Conservation (phyloP, 2,113 vertebrate genomes). For the Danionella cerebrum region DNA sequence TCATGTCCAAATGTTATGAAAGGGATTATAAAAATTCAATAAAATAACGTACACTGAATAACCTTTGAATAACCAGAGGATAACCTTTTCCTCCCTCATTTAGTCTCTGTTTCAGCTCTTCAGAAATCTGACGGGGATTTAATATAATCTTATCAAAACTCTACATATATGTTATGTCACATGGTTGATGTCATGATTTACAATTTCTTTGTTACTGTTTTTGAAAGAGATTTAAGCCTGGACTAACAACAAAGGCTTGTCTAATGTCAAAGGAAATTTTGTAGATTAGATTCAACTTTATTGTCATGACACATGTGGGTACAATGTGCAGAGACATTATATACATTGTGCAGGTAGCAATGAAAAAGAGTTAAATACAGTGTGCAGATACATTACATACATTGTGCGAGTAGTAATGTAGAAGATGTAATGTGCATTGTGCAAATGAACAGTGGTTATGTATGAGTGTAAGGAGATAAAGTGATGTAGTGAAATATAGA, state of each 20-base stretch:
- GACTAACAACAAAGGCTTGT: not conserved
- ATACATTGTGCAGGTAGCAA: too few species aligned
- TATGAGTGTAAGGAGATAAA: too few species aligned
- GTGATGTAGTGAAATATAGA: too few species aligned
- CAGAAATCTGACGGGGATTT: not conserved
- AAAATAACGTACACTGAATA: slow-evolving; percentile 45
- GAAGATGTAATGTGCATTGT: too few species aligned
- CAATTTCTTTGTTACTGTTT: not conserved
- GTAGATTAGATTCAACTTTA: too few species aligned
- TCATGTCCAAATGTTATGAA: slow-evolving; percentile 53
- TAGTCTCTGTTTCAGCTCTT: not conserved
- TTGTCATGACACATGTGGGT: too few species aligned
- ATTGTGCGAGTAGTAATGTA: too few species aligned
- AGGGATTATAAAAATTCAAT: slow-evolving; percentile 55
- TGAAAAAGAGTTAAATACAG: too few species aligned
- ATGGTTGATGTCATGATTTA: not conserved
- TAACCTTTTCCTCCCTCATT: slow-evolving; percentile 3
- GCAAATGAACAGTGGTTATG: too few species aligned
- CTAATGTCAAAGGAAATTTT: too few species aligned
- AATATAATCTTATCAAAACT: slow-evolving; percentile 4
- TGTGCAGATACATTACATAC: too few species aligned
- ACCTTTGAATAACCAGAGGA: slow-evolving; percentile 35
- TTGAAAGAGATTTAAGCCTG: not conserved
- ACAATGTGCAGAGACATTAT: too few species aligned
- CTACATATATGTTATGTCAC: not conserved